phyloP scores from a whole-genome alignment of 2,113 vertebrate genomes.

The Sisor rabdophorus region DNA sequence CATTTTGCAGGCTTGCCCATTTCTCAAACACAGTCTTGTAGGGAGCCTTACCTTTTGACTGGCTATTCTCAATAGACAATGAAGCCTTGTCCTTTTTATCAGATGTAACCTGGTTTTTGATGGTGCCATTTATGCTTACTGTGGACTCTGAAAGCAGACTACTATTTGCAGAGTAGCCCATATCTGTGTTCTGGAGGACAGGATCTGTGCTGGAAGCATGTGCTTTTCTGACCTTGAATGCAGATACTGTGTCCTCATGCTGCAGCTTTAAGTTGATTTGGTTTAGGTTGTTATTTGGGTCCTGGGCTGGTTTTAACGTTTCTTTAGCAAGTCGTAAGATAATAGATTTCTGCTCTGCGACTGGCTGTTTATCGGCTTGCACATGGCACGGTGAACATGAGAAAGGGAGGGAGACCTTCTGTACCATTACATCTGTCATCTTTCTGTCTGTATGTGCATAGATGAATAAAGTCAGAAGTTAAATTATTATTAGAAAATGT shows the following conservation, averaged over 20 bases:
- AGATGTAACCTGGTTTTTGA: constrained; percentile 10
- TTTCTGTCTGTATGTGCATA: constrained; percentile 40
- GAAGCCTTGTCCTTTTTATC: constrained; percentile 21
- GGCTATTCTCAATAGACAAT: constrained; percentile 10
- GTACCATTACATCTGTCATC: constrained; percentile 61
- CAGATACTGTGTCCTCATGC: constrained; percentile 10
- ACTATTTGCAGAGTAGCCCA: background rate
- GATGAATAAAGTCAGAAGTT: constrained; percentile 3
- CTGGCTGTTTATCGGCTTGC: constrained; percentile 32
- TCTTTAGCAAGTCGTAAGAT: constrained; percentile 36
- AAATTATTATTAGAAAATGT: background rate
- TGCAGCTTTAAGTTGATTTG: constrained; percentile 21
- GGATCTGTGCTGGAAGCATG: background rate
- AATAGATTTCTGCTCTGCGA: constrained; percentile 49
- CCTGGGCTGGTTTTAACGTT: background rate
- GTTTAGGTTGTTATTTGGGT: constrained; percentile 9
- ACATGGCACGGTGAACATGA: constrained; percentile 43
- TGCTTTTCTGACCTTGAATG: constrained; percentile 24
- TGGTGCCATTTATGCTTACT: background rate
- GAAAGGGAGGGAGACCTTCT: constrained; percentile 66
- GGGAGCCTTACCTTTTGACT: constrained; percentile 19
- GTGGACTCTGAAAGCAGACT: background rate
- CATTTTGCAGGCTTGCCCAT: constrained; percentile 50
- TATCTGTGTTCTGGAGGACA: constrained; percentile 12
- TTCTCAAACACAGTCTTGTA: constrained; percentile 55